phyloP scores from a whole-genome alignment of 2,113 vertebrate genomes.

The Tricholaema leucomelas region DNA sequence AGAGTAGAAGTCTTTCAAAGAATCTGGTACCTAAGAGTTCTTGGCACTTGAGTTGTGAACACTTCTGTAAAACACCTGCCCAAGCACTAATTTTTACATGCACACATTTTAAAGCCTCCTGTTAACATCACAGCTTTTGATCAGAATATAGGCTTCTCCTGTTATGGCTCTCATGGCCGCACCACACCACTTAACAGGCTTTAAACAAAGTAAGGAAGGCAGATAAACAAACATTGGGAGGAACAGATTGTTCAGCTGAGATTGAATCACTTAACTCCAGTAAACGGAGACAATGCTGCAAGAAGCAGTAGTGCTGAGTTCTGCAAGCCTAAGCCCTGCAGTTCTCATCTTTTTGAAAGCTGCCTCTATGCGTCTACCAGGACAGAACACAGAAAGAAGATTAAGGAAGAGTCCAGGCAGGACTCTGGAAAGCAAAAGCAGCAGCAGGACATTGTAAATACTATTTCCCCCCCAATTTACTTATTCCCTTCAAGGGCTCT shows the following conservation, averaged over 20 bases:
- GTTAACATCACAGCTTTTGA: neutral
- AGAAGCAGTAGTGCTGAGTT: neutral
- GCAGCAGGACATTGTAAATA: neutral
- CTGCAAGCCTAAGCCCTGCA: neutral
- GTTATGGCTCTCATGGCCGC: neutral
- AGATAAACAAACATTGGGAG: neutral
- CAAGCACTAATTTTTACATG: neutral
- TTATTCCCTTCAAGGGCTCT: neutral
- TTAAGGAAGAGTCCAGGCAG: neutral
- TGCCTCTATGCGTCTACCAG: neutral
- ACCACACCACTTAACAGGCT: neutral
- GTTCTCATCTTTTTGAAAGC: neutral
- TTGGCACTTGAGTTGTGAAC: neutral
- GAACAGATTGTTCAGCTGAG: neutral
- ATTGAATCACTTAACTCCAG: neutral
- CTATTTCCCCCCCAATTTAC: neutral
- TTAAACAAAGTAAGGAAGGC: conserved; percentile 10
- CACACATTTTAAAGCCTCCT: neutral
- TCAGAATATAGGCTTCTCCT: neutral
- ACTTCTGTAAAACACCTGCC: neutral
- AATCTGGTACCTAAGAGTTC: neutral
- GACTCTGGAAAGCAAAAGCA: neutral
- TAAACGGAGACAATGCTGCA: neutral
- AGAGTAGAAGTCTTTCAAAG: neutral
- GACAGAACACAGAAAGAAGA: neutral